A percentile compares a stretch with the other conserved stretches of the same genome.
These are phyloP conservation scores for Neodiprion lecontei DNA, from an alignment of 1,140 invertebrate genomes.

Conservation along the genomic window DNA sequence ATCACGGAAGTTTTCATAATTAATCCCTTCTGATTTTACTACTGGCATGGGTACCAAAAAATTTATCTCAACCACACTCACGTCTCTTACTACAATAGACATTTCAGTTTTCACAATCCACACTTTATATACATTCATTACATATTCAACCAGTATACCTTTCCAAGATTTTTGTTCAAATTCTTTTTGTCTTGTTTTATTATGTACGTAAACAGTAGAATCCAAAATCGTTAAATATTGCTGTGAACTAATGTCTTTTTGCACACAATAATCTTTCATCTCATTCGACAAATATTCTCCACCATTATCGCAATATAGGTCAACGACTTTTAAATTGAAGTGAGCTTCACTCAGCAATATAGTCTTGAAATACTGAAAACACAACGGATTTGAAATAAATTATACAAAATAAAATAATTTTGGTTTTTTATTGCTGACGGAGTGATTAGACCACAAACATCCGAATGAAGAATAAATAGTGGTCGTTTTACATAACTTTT, in stretches of 20 bases:
- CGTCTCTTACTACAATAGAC: slow-evolving; percentile 49
- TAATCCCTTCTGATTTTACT: slow-evolving; percentile 6
- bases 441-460: slow-evolving; percentile 30
- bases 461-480: slow-evolving; percentile 51
- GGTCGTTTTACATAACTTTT: slow-evolving; percentile 48
- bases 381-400: background rate
- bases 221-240: slow-evolving; percentile 59
- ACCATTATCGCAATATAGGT: slow-evolving; percentile 56
- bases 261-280: slow-evolving; percentile 50
- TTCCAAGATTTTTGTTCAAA: slow-evolving; percentile 55
- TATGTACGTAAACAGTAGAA: slow-evolving; percentile 49
- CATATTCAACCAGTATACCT: slow-evolving; percentile 53
- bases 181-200: slow-evolving; percentile 50
- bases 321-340: slow-evolving; percentile 49
- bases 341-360: slow-evolving; percentile 25
- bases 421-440: slow-evolving; percentile 31
- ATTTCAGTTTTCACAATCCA: slow-evolving; percentile 46
- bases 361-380: background rate
- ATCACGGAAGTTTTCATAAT: background rate
- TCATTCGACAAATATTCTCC: slow-evolving; percentile 53
- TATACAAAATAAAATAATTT: background rate
- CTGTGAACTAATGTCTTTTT: slow-evolving; percentile 54
- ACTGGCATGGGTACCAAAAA: slow-evolving; percentile 40
- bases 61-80: slow-evolving; percentile 54
- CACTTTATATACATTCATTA: slow-evolving; percentile 56